Conservation (phyloP, 1,140 invertebrate genomes). For the Pararge aegeria region DNA sequence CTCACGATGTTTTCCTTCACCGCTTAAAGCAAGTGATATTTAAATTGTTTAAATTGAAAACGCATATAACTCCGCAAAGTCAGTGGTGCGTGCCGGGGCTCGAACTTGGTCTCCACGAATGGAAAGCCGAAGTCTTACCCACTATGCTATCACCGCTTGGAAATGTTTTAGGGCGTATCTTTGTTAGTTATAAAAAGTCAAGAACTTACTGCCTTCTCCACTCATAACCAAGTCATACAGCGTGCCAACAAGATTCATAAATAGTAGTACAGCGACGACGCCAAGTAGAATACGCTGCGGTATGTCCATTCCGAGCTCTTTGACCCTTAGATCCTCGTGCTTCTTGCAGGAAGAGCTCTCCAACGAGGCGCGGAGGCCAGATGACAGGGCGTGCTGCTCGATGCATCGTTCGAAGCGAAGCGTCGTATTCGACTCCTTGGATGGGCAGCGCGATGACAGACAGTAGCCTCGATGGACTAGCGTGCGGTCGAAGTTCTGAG, state of each 20-base stretch:
- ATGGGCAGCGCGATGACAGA: constrained; percentile 36
- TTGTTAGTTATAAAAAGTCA: too few species aligned
- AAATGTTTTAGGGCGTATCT: too few species aligned
- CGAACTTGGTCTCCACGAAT: too few species aligned
- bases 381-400: constrained; percentile 26
- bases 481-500: constrained; percentile 40
- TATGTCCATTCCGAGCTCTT: constrained; percentile 21
- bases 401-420: constrained; percentile 47
- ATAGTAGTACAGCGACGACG: constrained; percentile 30
- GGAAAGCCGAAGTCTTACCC: too few species aligned
- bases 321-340: neutral
- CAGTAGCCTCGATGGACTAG: constrained; percentile 46
- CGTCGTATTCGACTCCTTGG: constrained; percentile 29
- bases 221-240: constrained; percentile 34
- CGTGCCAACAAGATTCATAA: constrained; percentile 43
- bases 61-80: too few species aligned
- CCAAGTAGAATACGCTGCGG: constrained; percentile 31
- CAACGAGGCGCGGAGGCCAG: constrained; percentile 28
- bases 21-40: too few species aligned
- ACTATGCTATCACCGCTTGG: too few species aligned
- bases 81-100: too few species aligned
- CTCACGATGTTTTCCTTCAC: too few species aligned
- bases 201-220: constrained; percentile 39
- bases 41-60: too few species aligned
- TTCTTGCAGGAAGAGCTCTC: constrained; percentile 36